phyloP scores from a whole-genome alignment of 2,797 vertebrate species.

The Malacoraja senta region DNA sequence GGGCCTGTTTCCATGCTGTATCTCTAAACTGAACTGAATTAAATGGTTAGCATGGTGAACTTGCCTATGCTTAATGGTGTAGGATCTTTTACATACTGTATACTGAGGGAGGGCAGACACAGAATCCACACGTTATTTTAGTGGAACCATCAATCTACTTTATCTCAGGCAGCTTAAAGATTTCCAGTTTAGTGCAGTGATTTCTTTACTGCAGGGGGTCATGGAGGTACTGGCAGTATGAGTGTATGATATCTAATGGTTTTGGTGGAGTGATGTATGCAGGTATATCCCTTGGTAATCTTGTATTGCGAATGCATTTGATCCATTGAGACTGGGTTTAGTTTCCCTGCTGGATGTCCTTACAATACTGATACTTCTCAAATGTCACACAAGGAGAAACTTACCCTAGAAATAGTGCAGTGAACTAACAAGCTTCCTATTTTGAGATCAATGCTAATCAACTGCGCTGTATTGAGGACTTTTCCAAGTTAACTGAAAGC shows the following conservation, averaged over 20 bases:
- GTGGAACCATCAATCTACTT: background rate
- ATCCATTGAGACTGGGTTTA: background rate
- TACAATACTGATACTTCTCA: background rate
- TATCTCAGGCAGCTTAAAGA: background rate
- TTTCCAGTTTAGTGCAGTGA: background rate
- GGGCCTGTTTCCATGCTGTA: too few species aligned
- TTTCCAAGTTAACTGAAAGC: background rate
- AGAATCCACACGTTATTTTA: background rate
- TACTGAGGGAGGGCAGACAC: background rate
- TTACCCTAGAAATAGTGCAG: background rate
- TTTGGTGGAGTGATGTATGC: background rate
- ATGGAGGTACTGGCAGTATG: background rate
- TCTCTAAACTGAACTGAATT: too few species aligned
- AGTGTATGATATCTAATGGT: background rate
- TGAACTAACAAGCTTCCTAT: constrained; percentile 1
- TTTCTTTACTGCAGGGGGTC: background rate
- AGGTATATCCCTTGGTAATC: background rate
- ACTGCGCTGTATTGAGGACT: background rate
- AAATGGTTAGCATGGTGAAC: background rate
- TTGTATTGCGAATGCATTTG: background rate
- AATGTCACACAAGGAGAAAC: background rate
- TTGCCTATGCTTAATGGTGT: background rate
- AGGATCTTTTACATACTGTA: background rate
- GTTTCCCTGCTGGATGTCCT: background rate
- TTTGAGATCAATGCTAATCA: background rate